These are phyloP conservation scores for Phyllotreta cruciferae DNA, from an alignment of 2,888 invertebrate species.

Conservation along the genomic window DNA sequence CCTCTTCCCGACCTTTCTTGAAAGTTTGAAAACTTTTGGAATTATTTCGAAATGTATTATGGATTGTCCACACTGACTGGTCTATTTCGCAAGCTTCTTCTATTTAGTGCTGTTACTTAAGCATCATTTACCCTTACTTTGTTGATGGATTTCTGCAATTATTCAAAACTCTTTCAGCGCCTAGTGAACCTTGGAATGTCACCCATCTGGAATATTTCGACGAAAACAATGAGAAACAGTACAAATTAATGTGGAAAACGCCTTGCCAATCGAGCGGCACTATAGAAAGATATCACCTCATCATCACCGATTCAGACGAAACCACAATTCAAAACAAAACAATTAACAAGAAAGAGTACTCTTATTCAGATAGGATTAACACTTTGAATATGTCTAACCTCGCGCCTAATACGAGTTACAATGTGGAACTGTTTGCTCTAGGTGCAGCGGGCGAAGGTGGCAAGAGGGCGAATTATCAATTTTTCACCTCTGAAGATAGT, in stretches of 20 bases:
- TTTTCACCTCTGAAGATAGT: conserved; percentile 1
- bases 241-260: conserved; percentile 7
- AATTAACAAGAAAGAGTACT: neutral
- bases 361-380: too few species aligned
- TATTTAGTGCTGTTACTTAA: too few species aligned
- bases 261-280: conserved; percentile 25
- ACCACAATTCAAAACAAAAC: neutral
- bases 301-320: conserved; percentile 1
- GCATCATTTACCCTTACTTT: too few species aligned
- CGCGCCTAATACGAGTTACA: neutral
- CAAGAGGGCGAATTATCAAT: neutral
- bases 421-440: neutral
- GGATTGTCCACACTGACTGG: too few species aligned
- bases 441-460: neutral
- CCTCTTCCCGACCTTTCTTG: too few species aligned
- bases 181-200: conserved; percentile 24
- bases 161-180: conserved; percentile 23
- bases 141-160: too few species aligned
- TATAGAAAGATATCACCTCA: conserved; percentile 10
- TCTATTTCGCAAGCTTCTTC: too few species aligned
- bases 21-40: too few species aligned
- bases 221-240: neutral
- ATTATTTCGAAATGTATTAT: too few species aligned
- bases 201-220: neutral
- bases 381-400: neutral